Conservation (phyloP, 2,113 vertebrate species). For the Hyla sarda region DNA sequence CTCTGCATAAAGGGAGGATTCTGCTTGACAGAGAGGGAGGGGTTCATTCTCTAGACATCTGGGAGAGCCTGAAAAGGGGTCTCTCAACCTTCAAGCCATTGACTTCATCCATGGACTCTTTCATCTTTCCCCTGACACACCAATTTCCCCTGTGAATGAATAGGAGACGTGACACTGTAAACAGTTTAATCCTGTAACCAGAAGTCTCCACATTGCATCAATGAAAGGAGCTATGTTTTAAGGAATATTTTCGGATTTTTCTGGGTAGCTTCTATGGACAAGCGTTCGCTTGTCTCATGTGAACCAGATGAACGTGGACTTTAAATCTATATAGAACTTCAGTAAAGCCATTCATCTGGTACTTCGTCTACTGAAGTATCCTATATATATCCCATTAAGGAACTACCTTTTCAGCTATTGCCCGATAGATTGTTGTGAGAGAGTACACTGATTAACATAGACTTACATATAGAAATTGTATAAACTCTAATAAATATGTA, state of each 20-base stretch:
- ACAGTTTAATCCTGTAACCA: slow-evolving; percentile 36
- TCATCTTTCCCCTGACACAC: slow-evolving; percentile 48
- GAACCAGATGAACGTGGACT: not conserved
- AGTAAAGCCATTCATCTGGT: not conserved
- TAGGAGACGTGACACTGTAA: slow-evolving; percentile 42
- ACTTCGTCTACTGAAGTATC: not conserved
- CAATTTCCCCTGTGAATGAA: slow-evolving; percentile 26
- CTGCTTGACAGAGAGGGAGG: slow-evolving; percentile 35
- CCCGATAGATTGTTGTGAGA: not conserved
- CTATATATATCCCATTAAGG: not conserved
- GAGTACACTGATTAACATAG: not conserved
- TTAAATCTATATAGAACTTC: not conserved
- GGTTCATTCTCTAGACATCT: slow-evolving; percentile 41
- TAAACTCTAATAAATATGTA: not conserved
- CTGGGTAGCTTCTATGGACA: not conserved
- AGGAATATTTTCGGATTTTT: not conserved
- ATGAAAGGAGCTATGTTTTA: slow-evolving; percentile 43
- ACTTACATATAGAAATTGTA: not conserved
- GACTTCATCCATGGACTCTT: slow-evolving; percentile 27
- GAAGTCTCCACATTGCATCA: not conserved
- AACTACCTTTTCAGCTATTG: not conserved
- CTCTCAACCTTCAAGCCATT: slow-evolving; percentile 38
- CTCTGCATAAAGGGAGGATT: slow-evolving; percentile 38
- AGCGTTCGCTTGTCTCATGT: not conserved
- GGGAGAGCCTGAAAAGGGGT: slow-evolving; percentile 19